Evolutionary conservation across 2,888 invertebrate species (phyloP).

Genomic region (Belgica antarctica): DNA sequence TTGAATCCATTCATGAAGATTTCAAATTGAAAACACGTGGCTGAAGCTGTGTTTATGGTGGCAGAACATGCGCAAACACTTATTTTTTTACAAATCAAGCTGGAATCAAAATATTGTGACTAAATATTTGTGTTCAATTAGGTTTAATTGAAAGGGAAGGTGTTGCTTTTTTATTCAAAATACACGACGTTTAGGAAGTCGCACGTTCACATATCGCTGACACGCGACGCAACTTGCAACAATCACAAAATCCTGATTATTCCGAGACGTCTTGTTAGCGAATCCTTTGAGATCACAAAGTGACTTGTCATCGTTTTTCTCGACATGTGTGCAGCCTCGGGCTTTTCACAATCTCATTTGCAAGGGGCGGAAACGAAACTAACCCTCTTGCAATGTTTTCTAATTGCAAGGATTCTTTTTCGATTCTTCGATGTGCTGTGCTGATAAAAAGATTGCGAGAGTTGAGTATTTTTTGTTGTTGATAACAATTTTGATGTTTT

Average conservation of each 20-base stretch:
- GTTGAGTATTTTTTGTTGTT: too few species aligned
- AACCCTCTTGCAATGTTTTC: background rate
- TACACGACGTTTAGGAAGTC: background rate
- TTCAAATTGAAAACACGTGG: slow-evolving; percentile 11
- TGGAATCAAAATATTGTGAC: slow-evolving; percentile 6
- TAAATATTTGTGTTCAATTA: background rate
- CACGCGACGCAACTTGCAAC: background rate
- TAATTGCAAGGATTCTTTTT: background rate
- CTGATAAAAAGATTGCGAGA: too few species aligned
- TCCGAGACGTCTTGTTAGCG: too few species aligned
- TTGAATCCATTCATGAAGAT: slow-evolving; percentile 16
- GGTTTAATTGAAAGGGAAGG: background rate
- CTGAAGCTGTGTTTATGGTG: background rate
- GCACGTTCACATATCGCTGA: background rate
- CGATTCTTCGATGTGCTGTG: too few species aligned
- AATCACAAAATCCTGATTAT: background rate
- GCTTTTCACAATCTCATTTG: slow-evolving; percentile 10
- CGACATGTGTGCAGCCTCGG: background rate
- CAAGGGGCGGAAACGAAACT: background rate
- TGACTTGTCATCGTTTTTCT: background rate
- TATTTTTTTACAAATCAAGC: background rate
- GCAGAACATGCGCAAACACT: slow-evolving; percentile 1
- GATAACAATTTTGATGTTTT: too few species aligned
- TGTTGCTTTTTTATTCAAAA: slow-evolving; percentile 13
- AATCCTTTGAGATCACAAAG: background rate